phyloP scores from a whole-genome alignment of 30 jellyfish, hydroid and myxozoan species.

The Calvadosia cruxmelitensis region DNA sequence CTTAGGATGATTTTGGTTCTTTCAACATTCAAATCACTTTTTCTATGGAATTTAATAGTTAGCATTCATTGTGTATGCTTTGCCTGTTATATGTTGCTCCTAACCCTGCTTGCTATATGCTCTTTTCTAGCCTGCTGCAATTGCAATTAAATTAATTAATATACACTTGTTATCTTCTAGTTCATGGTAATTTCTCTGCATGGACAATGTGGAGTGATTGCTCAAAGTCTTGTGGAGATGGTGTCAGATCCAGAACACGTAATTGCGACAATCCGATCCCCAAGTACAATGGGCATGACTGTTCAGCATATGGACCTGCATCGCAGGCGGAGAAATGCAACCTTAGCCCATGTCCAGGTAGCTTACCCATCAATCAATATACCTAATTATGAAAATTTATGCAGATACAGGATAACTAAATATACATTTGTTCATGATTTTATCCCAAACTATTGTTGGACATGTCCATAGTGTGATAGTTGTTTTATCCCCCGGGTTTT shows the following conservation, averaged over 20 bases:
- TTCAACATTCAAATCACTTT: too few species aligned
- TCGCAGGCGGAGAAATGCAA: conserved; percentile 28
- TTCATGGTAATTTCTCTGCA: conserved; percentile 39
- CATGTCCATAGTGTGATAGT: not conserved
- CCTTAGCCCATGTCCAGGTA: conserved; percentile 55
- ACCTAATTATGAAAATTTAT: too few species aligned
- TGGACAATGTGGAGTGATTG: conserved; percentile 66
- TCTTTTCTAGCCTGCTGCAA: too few species aligned
- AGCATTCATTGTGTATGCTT: too few species aligned
- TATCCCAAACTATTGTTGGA: too few species aligned
- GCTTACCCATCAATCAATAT: not conserved
- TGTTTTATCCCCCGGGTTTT: not conserved
- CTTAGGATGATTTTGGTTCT: too few species aligned
- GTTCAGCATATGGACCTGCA: conserved; percentile 38
- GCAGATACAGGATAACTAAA: too few species aligned
- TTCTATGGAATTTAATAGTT: too few species aligned
- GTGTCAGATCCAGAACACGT: conserved; percentile 29
- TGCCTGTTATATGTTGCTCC: too few species aligned
- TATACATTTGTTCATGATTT: too few species aligned
- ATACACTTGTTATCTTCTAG: conserved; percentile 12
- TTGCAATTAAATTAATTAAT: too few species aligned
- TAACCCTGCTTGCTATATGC: too few species aligned
- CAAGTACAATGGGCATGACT: conserved; percentile 40
- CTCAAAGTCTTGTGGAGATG: conserved; percentile 51
- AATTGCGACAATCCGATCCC: conserved; percentile 59